phyloP scores from a whole-genome alignment of 2,113 vertebrate genomes.

The Ochotona princeps region DNA sequence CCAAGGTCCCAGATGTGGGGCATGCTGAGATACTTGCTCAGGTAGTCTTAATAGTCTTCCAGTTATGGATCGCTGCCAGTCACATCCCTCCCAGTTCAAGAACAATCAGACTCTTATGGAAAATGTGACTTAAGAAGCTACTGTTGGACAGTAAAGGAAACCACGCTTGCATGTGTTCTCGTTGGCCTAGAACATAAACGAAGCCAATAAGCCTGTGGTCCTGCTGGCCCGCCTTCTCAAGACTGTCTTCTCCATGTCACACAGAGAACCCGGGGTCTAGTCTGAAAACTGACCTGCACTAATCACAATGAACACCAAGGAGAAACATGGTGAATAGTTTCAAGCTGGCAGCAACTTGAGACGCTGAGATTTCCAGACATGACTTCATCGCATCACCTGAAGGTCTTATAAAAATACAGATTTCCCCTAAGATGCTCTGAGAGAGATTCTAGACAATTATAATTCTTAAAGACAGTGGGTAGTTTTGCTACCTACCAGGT shows the following conservation, averaged over 20 bases:
- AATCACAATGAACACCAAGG: neutral
- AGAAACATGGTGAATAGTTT: neutral
- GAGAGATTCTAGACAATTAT: neutral
- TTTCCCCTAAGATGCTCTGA: neutral
- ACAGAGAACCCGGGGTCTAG: conserved; percentile 6
- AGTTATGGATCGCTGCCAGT: no score
- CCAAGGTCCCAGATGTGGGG: no score
- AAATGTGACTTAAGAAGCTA: conserved; percentile 72
- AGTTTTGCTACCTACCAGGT: neutral
- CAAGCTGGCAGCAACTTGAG: neutral
- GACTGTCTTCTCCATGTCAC: conserved; percentile 45
- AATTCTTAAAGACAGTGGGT: neutral
- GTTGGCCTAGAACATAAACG: conserved; percentile 55
- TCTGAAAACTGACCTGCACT: conserved; percentile 24
- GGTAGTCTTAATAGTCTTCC: no score
- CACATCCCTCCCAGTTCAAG: no score
- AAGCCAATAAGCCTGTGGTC: conserved; percentile 54
- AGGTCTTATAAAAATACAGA: neutral
- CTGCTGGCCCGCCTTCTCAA: conserved; percentile 15
- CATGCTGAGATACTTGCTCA: no score
- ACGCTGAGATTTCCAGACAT: neutral
- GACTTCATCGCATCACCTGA: neutral
- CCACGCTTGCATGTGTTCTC: conserved; percentile 45
- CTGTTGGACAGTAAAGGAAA: conserved; percentile 67
- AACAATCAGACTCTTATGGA: conserved; percentile 51